Evolutionary conservation across 2,797 vertebrate species (phyloP), one percentile per base, ranked within the genome.

Genomic region (Erithacus rubecula): DNA sequence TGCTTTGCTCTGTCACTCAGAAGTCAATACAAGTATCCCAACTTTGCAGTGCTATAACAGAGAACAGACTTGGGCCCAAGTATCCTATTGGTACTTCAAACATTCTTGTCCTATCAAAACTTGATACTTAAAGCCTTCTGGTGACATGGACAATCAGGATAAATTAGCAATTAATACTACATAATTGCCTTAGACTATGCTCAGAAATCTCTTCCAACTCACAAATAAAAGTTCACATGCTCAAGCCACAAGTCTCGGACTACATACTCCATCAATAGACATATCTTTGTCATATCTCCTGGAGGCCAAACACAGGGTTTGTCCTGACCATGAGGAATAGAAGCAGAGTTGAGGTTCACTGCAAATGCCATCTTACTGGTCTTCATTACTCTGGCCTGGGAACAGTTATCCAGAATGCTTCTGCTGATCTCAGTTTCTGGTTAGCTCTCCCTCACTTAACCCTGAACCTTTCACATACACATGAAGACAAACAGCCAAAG

Each of bases 401-500:
- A 94, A 87, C 13, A 82, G 80, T 89, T 90, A 84, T 81, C 30
- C 80, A 70, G 47, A 88, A 90, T 30, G 46, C 60, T 90, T 84
- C 82, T 91, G 91, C 70, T 95, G 79, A 90, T 67, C 76, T 86
- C 79, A 88, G 77, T 72, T 88, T 92, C 87, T 91, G 91, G 83
- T 82, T 67, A 84, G 70, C 5, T 84, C 84, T 95, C 44, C 74
- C 87, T 94, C n/a, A 18, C 78, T 93, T 93, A 97, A 91, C 87
- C 95, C 87, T 96, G 95, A 96, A 96, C 91, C 80, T 89, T 95
- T 96, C 92, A 93, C 91, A 95, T 69, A 93, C 93, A 93, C 87
- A 83, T 69, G 79, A 83, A 91, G 85, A 93, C 51, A 97, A 96
- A 96, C 76, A 96, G 91, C 41, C 60, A 70, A 87, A 96, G 87